Conservation (phyloP, 2,888 invertebrate species). For the Leuctra nigra region DNA sequence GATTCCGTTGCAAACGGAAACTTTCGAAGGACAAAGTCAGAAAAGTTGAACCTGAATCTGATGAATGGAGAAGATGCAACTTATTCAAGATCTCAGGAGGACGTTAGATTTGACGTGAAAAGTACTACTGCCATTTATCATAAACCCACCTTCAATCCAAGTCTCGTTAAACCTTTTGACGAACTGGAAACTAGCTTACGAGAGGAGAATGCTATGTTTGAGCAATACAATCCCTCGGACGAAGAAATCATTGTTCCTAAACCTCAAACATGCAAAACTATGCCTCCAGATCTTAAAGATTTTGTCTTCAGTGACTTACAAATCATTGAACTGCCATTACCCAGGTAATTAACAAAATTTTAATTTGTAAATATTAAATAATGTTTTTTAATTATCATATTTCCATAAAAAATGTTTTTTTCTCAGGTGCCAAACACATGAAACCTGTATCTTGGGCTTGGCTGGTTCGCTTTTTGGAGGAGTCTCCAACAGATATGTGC, state of each 20-base stretch:
- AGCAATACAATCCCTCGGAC: slow-evolving; percentile 28
- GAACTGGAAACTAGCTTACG: slow-evolving; percentile 29
- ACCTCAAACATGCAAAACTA: neutral
- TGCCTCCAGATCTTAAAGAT: neutral
- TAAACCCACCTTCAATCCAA: too few species aligned
- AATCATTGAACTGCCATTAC: slow-evolving; percentile 54
- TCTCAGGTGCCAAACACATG: neutral
- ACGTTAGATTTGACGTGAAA: neutral
- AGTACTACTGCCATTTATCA: too few species aligned
- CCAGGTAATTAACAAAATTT: too few species aligned
- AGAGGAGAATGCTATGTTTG: slow-evolving; percentile 28
- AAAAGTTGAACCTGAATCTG: neutral
- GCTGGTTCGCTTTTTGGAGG: slow-evolving; percentile 55
- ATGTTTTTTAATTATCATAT: too few species aligned
- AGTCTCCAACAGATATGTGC: slow-evolving; percentile 58
- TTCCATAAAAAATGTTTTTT: too few species aligned
- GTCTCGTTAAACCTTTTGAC: too few species aligned
- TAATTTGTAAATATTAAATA: too few species aligned
- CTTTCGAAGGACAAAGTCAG: neutral
- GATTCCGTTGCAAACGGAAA: neutral
- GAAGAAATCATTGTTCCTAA: slow-evolving; percentile 28
- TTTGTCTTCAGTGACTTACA: slow-evolving; percentile 27
- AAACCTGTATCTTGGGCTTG: slow-evolving; percentile 17
- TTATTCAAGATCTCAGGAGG: neutral
- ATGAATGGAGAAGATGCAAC: neutral